Percentiles rank a stretch among this genome's conserved stretches.
Evolutionary conservation across 92 coral and sea anemone genomes (phyloP).

Genomic region (Diadumene lineata): DNA sequence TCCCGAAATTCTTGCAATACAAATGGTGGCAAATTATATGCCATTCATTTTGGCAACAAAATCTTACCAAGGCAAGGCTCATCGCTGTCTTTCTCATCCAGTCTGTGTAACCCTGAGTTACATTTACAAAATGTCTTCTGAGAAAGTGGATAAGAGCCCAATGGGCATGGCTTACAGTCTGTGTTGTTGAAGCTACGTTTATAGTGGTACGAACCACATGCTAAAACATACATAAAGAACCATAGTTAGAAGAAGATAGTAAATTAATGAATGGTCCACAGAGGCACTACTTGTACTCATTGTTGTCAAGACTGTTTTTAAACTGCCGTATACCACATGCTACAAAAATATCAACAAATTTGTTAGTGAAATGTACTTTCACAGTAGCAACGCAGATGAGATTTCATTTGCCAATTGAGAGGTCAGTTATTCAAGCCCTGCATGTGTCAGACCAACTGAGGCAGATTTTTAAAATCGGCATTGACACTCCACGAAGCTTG

Average conservation of each 20-base stretch:
- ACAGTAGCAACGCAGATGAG: too few relatives aligned
- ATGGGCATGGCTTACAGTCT: slow-evolving; percentile 53
- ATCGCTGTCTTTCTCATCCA: background rate
- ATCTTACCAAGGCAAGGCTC: slow-evolving; percentile 5
- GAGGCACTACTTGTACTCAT: background rate
- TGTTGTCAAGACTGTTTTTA: background rate
- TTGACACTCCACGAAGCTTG: too few relatives aligned
- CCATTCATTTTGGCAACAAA: slow-evolving; percentile 14
- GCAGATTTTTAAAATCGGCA: too few relatives aligned
- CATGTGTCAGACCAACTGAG: too few relatives aligned
- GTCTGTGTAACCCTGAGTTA: slow-evolving; percentile 37
- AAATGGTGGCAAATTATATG: slow-evolving; percentile 54
- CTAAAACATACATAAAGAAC: slow-evolving; percentile 27
- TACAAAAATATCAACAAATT: too few relatives aligned
- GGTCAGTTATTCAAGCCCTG: too few relatives aligned
- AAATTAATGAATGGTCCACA: background rate
- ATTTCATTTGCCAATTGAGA: too few relatives aligned
- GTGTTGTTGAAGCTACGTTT: slow-evolving; percentile 45
- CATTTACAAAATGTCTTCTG: slow-evolving; percentile 60
- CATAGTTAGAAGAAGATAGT: background rate
- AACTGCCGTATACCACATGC: too few relatives aligned
- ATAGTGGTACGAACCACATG: slow-evolving; percentile 56
- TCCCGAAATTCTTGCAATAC: background rate
- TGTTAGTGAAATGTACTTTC: too few relatives aligned
- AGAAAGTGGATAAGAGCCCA: slow-evolving; percentile 27